Evolutionary conservation across 2,113 vertebrate species (phyloP).

Genomic region (Diadophis punctatus): DNA sequence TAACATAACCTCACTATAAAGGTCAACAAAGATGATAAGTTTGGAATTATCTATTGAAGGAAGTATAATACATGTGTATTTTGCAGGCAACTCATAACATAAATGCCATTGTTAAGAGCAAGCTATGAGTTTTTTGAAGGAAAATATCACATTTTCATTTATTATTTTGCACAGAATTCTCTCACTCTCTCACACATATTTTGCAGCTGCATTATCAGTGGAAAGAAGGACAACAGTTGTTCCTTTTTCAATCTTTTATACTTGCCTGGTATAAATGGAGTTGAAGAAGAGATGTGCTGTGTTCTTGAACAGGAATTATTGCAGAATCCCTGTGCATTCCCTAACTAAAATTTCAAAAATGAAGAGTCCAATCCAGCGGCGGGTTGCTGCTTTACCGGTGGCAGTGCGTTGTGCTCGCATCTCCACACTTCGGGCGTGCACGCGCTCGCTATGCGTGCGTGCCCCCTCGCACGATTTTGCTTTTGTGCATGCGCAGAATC

Average conservation of each 20-base stretch:
- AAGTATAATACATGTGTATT: conserved; percentile 32
- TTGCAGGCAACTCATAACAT: conserved; percentile 26
- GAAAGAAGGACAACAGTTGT: conserved; percentile 2
- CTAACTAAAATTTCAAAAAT: conserved; percentile 22
- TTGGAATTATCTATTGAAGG: conserved; percentile 18
- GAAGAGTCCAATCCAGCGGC: not conserved
- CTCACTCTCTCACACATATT: conserved; percentile 9
- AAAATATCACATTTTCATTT: not conserved
- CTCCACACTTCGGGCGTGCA: no score
- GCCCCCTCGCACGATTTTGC: no score
- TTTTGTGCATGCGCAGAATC: no score
- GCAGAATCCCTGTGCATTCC: not conserved
- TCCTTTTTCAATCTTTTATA: not conserved
- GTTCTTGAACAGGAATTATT: conserved; percentile 9
- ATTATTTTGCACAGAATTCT: not conserved
- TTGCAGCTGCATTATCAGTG: not conserved
- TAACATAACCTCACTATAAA: not conserved
- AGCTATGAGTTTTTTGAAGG: conserved; percentile 6
- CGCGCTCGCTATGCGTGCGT: no score
- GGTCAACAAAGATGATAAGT: conserved; percentile 1
- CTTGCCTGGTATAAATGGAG: not conserved
- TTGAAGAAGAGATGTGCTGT: not conserved
- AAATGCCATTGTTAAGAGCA: conserved; percentile 6
- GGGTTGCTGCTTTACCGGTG: no score
- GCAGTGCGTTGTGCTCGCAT: no score